phyloP scores from a whole-genome alignment of 2,113 vertebrate genomes.

The Oncorhynchus gorbuscha region DNA sequence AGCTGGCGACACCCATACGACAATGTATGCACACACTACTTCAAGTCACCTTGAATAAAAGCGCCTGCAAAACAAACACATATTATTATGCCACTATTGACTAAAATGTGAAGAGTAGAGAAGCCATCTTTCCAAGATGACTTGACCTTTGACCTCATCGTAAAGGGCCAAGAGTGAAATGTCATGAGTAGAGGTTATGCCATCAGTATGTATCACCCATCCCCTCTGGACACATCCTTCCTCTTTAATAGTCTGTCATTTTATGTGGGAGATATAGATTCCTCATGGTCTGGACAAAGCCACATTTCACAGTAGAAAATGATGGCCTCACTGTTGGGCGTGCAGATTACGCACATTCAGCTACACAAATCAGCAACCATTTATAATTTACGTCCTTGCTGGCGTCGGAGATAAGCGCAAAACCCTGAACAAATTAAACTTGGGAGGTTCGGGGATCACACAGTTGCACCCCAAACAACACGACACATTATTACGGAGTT shows the following conservation, averaged over 20 bases:
- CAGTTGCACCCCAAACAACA: slow-evolving; percentile 32
- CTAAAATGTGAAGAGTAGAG: slow-evolving; percentile 16
- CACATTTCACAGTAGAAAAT: slow-evolving; percentile 34
- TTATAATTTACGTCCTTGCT: neutral
- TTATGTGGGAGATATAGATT: slow-evolving; percentile 27
- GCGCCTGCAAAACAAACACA: too few species aligned
- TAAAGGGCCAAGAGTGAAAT: slow-evolving; percentile 45
- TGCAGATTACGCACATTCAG: slow-evolving; percentile 19
- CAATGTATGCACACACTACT: slow-evolving; percentile 22
- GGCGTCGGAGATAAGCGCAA: slow-evolving; percentile 25
- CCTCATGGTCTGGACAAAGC: slow-evolving; percentile 40
- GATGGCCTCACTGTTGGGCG: slow-evolving; percentile 9
- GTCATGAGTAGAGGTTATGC: slow-evolving; percentile 50
- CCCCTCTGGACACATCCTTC: slow-evolving; percentile 34
- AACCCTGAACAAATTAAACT: slow-evolving; percentile 20
- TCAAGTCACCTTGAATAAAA: slow-evolving; percentile 25
- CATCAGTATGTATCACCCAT: slow-evolving; percentile 39
- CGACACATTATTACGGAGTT: slow-evolving; percentile 33
- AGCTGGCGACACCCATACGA: too few species aligned
- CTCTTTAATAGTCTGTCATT: slow-evolving; percentile 9
- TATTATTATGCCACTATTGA: slow-evolving; percentile 25
- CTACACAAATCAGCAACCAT: slow-evolving; percentile 22
- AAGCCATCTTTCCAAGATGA: too few species aligned
- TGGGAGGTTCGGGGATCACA: slow-evolving; percentile 6
- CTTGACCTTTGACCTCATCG: slow-evolving; percentile 44